Conservation (phyloP, 1,140 invertebrate genomes). For the Globodera rostochiensis region DNA sequence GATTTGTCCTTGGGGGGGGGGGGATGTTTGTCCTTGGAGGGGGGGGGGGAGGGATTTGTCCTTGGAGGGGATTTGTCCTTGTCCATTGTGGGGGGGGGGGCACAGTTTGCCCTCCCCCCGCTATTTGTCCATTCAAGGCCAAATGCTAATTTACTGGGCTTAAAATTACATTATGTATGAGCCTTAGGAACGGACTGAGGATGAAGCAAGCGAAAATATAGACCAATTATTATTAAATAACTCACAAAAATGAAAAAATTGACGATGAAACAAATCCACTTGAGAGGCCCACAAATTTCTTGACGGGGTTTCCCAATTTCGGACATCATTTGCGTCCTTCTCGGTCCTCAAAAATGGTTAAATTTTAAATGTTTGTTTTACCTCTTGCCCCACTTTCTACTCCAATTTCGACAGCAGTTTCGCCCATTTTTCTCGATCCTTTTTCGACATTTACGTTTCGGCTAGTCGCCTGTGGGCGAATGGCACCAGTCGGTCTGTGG, state of each 20-base stretch:
- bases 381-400: not conserved
- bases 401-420: constrained; percentile 14
- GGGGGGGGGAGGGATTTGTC: too few species aligned
- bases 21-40: not conserved
- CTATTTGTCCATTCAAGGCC: not conserved
- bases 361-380: not conserved
- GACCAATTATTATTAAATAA: constrained; percentile 19
- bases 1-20: too few species aligned
- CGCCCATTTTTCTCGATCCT: not conserved
- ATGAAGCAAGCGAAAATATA: not conserved
- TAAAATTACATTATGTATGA: not conserved
- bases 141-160: not conserved
- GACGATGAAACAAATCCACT: constrained; percentile 62
- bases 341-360: not conserved
- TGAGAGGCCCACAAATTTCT: constrained; percentile 63
- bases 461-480: not conserved
- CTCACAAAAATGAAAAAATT: constrained; percentile 66
- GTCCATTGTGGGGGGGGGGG: not conserved
- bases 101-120: not conserved
- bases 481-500: not conserved
- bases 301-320: constrained; percentile 54
- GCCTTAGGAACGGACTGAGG: not conserved
- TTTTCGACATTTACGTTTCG: not conserved
- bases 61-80: not conserved
- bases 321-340: not conserved